A percentile compares a stretch with the other conserved stretches of the same genome.
Evolutionary conservation across 1,140 invertebrate genomes (phyloP).

Genomic region (Tenebrio molitor): DNA sequence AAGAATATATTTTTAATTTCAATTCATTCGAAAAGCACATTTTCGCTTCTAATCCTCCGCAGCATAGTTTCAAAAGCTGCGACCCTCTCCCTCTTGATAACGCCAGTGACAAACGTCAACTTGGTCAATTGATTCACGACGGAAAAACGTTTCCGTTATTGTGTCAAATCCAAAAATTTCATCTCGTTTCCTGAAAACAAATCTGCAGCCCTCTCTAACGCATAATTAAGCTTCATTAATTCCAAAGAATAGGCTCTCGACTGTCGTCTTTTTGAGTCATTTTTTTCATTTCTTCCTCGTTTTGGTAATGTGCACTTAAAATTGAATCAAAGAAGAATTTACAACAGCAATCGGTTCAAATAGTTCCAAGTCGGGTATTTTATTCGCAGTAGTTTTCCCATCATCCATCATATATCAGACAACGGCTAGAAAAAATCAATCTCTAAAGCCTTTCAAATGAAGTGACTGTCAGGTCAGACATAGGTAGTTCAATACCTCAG

Average conservation of each 20-base stretch:
- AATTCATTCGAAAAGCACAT: conserved; percentile 91
- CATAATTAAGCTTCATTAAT: conserved; percentile 92
- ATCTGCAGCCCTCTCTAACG: conserved; percentile 92
- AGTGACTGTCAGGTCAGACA: too few relatives aligned
- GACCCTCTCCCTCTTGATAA: conserved; percentile 90
- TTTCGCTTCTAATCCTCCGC: conserved; percentile 95
- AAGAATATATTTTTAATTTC: conserved; percentile 89
- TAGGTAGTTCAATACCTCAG: too few relatives aligned
- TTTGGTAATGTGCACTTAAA: conserved; percentile 88
- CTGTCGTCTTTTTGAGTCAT: conserved; percentile 94
- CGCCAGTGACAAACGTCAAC: conserved; percentile 87
- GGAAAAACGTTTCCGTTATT: conserved; percentile 67
- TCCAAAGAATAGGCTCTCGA: conserved; percentile 95
- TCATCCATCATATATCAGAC: too few relatives aligned
- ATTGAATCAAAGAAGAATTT: not conserved
- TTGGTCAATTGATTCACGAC: conserved; percentile 73
- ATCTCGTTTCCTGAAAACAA: conserved; percentile 91
- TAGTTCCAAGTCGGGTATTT: conserved; percentile 94
- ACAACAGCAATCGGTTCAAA: too few relatives aligned
- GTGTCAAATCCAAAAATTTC: conserved; percentile 74
- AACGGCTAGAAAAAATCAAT: too few relatives aligned
- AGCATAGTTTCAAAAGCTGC: conserved; percentile 97
- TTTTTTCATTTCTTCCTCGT: conserved; percentile 92
- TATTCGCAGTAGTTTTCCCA: conserved; percentile 90
- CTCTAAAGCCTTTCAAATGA: too few relatives aligned